These are phyloP conservation scores for Lutjanus erythropterus DNA, from an alignment of 2,113 vertebrate species.

Conservation along the genomic window DNA sequence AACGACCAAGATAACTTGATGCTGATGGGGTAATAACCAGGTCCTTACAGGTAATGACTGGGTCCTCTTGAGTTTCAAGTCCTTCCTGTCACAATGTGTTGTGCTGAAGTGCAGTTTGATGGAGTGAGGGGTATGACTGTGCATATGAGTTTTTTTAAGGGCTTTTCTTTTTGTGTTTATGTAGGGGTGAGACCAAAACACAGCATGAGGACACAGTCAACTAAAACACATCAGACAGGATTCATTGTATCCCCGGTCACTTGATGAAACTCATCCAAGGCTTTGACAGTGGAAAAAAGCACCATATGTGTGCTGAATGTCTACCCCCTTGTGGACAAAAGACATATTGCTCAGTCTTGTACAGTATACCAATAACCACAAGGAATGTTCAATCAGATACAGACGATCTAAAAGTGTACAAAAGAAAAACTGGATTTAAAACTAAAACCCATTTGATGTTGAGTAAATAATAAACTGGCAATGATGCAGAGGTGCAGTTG, in stretches of 20 bases:
- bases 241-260: constrained; percentile 34
- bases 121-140: background rate
- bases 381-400: background rate
- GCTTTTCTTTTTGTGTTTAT: constrained; percentile 9
- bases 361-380: background rate
- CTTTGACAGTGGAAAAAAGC: constrained; percentile 16
- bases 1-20: constrained; percentile 41
- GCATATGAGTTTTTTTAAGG: constrained; percentile 3
- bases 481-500: background rate
- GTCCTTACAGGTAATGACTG: constrained; percentile 52
- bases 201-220: constrained; percentile 18
- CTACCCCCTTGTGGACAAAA: constrained; percentile 83
- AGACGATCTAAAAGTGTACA: background rate
- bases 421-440: constrained; percentile 1
- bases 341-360: constrained; percentile 38
- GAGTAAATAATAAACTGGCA: constrained; percentile 9
- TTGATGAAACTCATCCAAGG: constrained; percentile 43
- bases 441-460: background rate
- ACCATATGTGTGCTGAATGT: constrained; percentile 67
- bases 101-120: constrained; percentile 37
- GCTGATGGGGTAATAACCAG: constrained; percentile 55
- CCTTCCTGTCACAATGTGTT: constrained; percentile 33
- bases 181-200: constrained; percentile 24
- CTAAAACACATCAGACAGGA: constrained; percentile 12
- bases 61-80: constrained; percentile 47